These are phyloP conservation scores for Graphium colonna DNA, from an alignment of 2,888 invertebrate genomes.

Conservation along the genomic window DNA sequence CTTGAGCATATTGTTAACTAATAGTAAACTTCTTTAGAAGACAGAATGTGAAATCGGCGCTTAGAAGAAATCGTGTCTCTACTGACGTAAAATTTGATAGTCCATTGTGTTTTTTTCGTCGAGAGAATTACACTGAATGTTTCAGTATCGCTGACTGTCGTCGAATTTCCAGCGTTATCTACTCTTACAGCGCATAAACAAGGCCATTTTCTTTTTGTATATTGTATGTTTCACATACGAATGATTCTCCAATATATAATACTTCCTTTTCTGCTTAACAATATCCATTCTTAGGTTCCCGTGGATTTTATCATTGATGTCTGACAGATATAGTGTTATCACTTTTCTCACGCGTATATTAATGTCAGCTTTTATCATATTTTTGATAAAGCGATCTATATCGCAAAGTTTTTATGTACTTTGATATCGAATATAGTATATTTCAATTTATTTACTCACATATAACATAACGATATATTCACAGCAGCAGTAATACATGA, in stretches of 20 bases:
- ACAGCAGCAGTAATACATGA: not conserved
- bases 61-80: slow-evolving; percentile 26
- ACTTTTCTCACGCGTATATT: slow-evolving; percentile 13
- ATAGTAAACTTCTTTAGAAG: not conserved
- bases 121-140: slow-evolving; percentile 24
- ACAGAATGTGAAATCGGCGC: slow-evolving; percentile 29
- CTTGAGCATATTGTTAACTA: not conserved
- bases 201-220: slow-evolving; percentile 2
- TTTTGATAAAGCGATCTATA: not conserved
- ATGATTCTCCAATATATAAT: not conserved
- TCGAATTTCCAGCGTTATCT: slow-evolving; percentile 15
- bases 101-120: slow-evolving; percentile 29
- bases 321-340: slow-evolving; percentile 6
- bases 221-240: not conserved
- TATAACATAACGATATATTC: not conserved
- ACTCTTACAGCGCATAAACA: slow-evolving; percentile 18
- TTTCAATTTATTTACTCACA: not conserved
- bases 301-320: slow-evolving; percentile 3
- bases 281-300: not conserved
- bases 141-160: slow-evolving; percentile 18
- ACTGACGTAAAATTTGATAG: slow-evolving; percentile 21
- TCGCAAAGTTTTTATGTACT: not conserved
- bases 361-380: slow-evolving; percentile 10
- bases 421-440: not conserved
- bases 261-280: not conserved